These are phyloP conservation scores for Prunella strophiata DNA, from an alignment of 2,797 vertebrate species.

Conservation along the genomic window DNA sequence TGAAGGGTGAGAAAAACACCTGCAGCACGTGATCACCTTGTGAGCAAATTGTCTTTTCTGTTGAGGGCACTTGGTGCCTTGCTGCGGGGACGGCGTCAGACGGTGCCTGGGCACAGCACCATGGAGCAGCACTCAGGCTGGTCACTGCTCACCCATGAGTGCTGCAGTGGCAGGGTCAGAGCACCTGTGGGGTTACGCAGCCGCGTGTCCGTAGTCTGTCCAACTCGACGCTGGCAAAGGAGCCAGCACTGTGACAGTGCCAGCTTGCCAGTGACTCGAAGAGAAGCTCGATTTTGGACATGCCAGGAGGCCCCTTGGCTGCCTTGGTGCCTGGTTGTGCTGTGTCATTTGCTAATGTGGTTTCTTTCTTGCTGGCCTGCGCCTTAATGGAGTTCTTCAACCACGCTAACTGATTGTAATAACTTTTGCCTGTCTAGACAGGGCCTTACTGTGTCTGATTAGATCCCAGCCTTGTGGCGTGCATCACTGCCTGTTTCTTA, in stretches of 20 bases:
- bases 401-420: slow-evolving; percentile 55
- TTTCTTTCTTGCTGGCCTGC: slow-evolving; percentile 31
- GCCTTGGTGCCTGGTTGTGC: not conserved
- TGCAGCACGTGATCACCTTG: not conserved
- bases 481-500: slow-evolving; percentile 56
- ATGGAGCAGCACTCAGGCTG: not conserved
- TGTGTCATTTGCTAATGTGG: not conserved
- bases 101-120: not conserved
- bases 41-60: not conserved
- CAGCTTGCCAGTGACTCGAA: rapidly evolving
- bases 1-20: not conserved
- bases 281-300: not conserved
- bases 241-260: rapidly evolving
- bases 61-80: not conserved
- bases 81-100: not conserved
- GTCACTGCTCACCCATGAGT: not conserved
- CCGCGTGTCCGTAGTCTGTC: rapidly evolving
- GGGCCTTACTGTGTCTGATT: slow-evolving; percentile 65
- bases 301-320: not conserved
- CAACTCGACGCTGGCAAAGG: rapidly evolving
- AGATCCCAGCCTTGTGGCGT: slow-evolving; percentile 39
- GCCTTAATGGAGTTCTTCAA: slow-evolving; percentile 53
- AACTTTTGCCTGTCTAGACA: slow-evolving; percentile 70
- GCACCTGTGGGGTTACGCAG: rapidly evolving
- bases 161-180: not conserved